Conservation (phyloP, 2,888 invertebrate genomes). For the Oscheius onirici region DNA sequence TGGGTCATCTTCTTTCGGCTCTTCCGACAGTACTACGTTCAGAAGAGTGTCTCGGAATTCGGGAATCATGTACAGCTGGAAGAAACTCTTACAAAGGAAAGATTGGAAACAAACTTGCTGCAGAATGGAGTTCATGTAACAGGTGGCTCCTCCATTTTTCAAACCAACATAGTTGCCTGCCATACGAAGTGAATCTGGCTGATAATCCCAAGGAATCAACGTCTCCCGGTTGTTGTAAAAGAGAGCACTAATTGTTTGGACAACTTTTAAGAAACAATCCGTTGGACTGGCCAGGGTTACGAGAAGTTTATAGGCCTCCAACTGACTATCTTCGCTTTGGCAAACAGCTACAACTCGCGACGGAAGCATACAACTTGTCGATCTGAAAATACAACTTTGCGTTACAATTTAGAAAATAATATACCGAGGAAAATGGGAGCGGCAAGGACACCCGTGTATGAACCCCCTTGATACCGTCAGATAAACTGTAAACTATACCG, state of each 20-base stretch:
- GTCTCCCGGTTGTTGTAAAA: slow-evolving; percentile 15
- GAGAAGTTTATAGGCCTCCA: slow-evolving; percentile 26
- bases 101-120: slow-evolving; percentile 85
- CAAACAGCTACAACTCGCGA: slow-evolving; percentile 33
- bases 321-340: slow-evolving; percentile 24
- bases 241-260: background rate
- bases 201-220: slow-evolving; percentile 87
- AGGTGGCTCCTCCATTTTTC: slow-evolving; percentile 97
- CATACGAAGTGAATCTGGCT: slow-evolving; percentile 92
- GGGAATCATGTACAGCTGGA: slow-evolving; percentile 28
- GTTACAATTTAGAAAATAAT: no score
- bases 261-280: background rate
- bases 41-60: slow-evolving; percentile 11
- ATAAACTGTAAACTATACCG: slow-evolving; percentile 10
- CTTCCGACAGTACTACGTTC: background rate
- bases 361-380: slow-evolving; percentile 23
- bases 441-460: no score
- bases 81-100: background rate
- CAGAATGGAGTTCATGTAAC: slow-evolving; percentile 98
- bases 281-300: background rate
- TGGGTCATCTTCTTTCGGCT: background rate
- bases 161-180: slow-evolving; percentile 91
- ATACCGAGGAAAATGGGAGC: no score
- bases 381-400: no score
- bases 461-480: no score